These are phyloP conservation scores for Silurus lanzhouensis DNA, from an alignment of 2,797 vertebrate species.

Conservation along the genomic window DNA sequence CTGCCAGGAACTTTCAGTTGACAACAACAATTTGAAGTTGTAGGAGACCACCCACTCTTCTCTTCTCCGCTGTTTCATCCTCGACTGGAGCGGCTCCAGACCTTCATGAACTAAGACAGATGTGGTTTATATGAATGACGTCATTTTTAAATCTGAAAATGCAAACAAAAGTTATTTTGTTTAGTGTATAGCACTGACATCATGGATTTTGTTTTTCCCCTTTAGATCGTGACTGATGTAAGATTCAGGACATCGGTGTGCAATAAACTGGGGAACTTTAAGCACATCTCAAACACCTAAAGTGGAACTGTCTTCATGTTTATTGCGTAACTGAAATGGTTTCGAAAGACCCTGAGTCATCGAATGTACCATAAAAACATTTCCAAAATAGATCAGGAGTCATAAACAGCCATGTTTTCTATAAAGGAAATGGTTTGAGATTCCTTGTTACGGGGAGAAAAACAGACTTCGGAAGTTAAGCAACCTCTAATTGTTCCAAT, in stretches of 20 bases:
- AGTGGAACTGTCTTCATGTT: neutral
- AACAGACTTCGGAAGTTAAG: slow-evolving; percentile 70
- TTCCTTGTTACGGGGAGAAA: slow-evolving; percentile 44
- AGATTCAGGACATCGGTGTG: neutral
- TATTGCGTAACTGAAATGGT: neutral
- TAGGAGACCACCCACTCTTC: slow-evolving; percentile 72
- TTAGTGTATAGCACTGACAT: neutral
- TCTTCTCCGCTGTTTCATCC: slow-evolving; percentile 38
- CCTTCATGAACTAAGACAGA: slow-evolving; percentile 25
- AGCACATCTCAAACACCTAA: neutral
- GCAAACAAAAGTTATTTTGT: slow-evolving; percentile 23
- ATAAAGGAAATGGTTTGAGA: slow-evolving; percentile 38
- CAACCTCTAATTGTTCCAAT: slow-evolving; percentile 72
- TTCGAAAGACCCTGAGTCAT: neutral
- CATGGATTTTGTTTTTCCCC: neutral
- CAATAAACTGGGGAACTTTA: neutral
- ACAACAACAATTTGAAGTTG: slow-evolving; percentile 58
- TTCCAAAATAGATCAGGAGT: slow-evolving; percentile 1
- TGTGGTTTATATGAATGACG: slow-evolving; percentile 3
- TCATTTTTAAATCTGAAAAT: slow-evolving; percentile 16
- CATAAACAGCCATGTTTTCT: slow-evolving; percentile 24
- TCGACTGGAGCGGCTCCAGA: slow-evolving; percentile 17
- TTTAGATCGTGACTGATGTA: neutral
- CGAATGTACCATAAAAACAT: neutral
- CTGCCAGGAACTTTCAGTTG: slow-evolving; percentile 48